These are phyloP conservation scores for Antechinus stuartii DNA, from an alignment of 2,113 vertebrate genomes.

Conservation along the genomic window DNA sequence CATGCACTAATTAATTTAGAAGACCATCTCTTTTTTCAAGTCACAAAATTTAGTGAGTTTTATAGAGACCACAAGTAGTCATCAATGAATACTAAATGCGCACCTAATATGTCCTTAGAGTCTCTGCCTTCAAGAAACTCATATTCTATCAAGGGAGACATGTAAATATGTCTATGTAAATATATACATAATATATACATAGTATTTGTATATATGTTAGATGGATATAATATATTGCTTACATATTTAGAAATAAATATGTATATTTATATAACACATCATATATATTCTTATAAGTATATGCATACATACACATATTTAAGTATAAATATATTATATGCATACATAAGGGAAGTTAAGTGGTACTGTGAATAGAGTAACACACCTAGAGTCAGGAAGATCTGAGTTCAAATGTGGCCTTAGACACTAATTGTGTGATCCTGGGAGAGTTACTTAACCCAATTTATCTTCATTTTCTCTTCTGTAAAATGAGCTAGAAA, in stretches of 20 bases:
- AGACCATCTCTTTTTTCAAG: background rate
- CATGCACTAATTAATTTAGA: background rate
- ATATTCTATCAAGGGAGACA: background rate
- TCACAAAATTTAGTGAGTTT: background rate
- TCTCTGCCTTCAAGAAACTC: background rate
- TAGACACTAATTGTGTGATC: too few species aligned
- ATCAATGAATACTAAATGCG: background rate
- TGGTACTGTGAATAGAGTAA: too few species aligned
- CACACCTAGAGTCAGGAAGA: too few species aligned
- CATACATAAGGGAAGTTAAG: too few species aligned
- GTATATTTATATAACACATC: background rate
- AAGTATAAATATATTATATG: background rate
- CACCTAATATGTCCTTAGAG: background rate
- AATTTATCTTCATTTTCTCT: too few species aligned
- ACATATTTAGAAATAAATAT: background rate
- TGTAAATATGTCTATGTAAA: background rate
- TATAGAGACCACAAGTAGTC: background rate
- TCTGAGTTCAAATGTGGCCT: too few species aligned
- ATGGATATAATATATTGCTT: background rate
- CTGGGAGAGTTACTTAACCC: too few species aligned
- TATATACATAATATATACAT: background rate
- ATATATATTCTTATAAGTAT: background rate
- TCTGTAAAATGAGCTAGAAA: too few species aligned
- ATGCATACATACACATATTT: background rate
- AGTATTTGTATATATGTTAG: background rate